Conservation (phyloP, 1,140 invertebrate genomes). For the Calosoma granatense region DNA sequence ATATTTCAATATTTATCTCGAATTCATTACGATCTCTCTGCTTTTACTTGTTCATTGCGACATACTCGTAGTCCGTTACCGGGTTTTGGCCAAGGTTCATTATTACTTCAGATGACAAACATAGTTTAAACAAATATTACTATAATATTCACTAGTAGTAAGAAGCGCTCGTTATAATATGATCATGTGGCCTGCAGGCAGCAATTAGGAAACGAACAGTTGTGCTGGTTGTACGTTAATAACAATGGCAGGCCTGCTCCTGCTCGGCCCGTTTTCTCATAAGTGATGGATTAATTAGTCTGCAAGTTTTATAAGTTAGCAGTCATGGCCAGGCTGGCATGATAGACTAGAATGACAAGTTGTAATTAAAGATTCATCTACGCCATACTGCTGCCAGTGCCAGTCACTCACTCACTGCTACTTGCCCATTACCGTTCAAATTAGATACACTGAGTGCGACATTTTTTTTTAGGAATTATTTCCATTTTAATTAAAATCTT, state of each 20-base stretch:
- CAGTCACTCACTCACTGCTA: not conserved
- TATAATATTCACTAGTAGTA: too few species aligned
- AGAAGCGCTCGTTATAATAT: too few species aligned
- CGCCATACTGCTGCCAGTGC: not conserved
- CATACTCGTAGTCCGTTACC: too few species aligned
- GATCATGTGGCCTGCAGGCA: too few species aligned
- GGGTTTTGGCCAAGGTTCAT: too few species aligned
- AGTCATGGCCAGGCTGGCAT: not conserved
- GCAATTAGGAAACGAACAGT: too few species aligned
- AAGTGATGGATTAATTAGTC: not conserved
- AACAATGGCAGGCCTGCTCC: not conserved
- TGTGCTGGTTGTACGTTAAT: too few species aligned
- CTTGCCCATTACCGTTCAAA: not conserved
- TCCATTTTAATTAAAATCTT: not conserved
- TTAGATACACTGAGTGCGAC: not conserved
- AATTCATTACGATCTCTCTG: not conserved
- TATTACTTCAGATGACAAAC: too few species aligned
- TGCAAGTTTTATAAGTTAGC: not conserved
- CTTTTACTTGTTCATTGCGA: too few species aligned
- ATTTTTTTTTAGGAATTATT: not conserved
- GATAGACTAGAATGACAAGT: not conserved
- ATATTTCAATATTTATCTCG: slow-evolving; percentile 9
- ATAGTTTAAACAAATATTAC: too few species aligned
- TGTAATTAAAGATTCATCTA: not conserved
- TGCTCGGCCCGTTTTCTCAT: not conserved